A percentile compares a stretch with the other conserved stretches of the same genome.
These are phyloP conservation scores for Oedothorax gibbosus DNA, from an alignment of 1,140 invertebrate genomes.

Conservation along the genomic window DNA sequence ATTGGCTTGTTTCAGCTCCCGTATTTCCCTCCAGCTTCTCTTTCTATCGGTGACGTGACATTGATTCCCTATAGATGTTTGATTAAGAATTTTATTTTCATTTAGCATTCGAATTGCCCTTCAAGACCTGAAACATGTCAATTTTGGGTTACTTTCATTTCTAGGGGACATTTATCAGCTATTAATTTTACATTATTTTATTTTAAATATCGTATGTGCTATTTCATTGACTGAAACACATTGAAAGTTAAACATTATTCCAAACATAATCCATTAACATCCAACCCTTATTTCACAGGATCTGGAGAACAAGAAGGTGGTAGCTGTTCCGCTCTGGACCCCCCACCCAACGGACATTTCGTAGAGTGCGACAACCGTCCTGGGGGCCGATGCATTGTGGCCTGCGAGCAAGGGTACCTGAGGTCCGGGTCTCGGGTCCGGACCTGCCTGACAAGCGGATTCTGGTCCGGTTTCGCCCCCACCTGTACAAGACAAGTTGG, in stretches of 20 bases:
- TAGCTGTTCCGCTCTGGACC: constrained; percentile 20
- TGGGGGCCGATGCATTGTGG: constrained; percentile 62
- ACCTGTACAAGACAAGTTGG: constrained; percentile 62
- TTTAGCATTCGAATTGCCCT: too few species aligned
- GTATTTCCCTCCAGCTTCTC: too few species aligned
- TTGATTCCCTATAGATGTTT: too few species aligned
- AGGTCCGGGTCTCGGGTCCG: constrained; percentile 66
- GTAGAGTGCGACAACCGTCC: constrained; percentile 42
- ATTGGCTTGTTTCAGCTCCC: too few species aligned
- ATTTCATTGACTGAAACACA: not conserved
- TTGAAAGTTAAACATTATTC: too few species aligned
- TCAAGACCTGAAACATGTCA: too few species aligned
- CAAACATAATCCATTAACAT: not conserved
- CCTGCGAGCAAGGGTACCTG: constrained; percentile 68
- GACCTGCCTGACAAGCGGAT: constrained; percentile 41
- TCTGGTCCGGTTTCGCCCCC: constrained; percentile 47
- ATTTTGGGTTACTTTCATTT: too few species aligned
- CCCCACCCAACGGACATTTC: constrained; percentile 62
- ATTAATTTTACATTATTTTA: not conserved
- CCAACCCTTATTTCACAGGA: not conserved
- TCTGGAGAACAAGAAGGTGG: constrained; percentile 21
- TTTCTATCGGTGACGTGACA: too few species aligned
- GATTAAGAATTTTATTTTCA: too few species aligned
- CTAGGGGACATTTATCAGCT: too few species aligned
- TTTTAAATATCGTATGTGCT: not conserved